Evolutionary conservation across 2,888 invertebrate species (phyloP), one percentile per base, ranked within the genome.

Genomic region (Gymnosoma rotundatum): DNA sequence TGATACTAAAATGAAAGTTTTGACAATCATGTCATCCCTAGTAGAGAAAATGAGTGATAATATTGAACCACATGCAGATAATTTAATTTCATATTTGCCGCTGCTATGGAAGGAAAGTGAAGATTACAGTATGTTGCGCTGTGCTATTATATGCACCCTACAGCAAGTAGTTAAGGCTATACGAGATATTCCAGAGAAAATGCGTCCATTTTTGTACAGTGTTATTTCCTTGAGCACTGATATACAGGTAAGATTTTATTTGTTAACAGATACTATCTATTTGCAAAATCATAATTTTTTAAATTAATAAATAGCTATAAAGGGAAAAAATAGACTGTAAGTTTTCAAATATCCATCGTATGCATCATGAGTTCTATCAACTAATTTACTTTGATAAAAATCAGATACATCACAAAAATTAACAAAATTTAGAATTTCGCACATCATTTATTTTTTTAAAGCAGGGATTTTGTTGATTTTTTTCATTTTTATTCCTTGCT

Each of bases 1-100:
- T 93, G 98, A 98, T 92, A 97, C 98, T 1, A 98, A 98, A 95
- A 97, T 98, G 96, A 96, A 97, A 91, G 96, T 98, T 25, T 93
- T 99, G 50, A 96, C 96, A 92, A 97, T 97, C 80, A 94, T 98
- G 92, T 97, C 98, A 60, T 96, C 96, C 90, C 95, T 98, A 90
- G 96, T 98, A 88, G 98, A 98, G 92, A 94, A 97, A 76, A 96
- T 97, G 91, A 97, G 96, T 21, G 94, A 94, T 66, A 94, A 95
- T 70, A 95, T 97, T 64, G 95, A 94, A 72, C 89, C 91, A 2
- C 94, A 96, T 91, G 93, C 94, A 78, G 93, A 94, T 79, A 94
- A 95, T 18, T 94, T 98, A 73, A 94, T 96, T 87, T 94, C 95
- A 80, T 98, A 97, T 92, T 94, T 98, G 87, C 98, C 98, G 12